Evolutionary conservation across 2,797 vertebrate species (phyloP).

Genomic region (Neosilurus hyrtlii): DNA sequence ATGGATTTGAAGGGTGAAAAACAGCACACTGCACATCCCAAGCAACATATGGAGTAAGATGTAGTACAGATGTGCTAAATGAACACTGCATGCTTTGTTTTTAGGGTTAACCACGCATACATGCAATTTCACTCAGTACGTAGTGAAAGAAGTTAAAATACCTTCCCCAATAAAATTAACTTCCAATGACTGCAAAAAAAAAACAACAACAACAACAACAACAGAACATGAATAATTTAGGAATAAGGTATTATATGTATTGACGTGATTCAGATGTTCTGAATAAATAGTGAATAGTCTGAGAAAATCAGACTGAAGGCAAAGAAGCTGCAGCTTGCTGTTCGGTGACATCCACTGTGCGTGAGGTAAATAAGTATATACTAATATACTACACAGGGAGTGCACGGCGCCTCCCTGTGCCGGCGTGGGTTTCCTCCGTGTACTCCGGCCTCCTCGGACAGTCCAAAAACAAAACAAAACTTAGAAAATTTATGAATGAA

Average conservation of each 20-base stretch:
- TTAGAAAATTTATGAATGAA: no score
- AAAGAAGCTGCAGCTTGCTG: no score
- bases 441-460: no score
- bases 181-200: conserved; percentile 58
- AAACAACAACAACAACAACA: not conserved
- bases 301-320: not conserved
- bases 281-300: not conserved
- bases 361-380: no score
- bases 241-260: not conserved
- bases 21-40: not conserved
- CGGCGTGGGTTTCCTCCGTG: no score
- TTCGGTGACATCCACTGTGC: no score
- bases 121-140: conserved; percentile 59
- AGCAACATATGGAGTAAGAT: not conserved
- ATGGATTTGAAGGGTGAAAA: no score
- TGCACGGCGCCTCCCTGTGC: no score
- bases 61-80: not conserved
- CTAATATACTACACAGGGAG: no score
- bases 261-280: not conserved
- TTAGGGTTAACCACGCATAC: conserved; percentile 14
- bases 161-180: conserved; percentile 53
- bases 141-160: conserved; percentile 42
- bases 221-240: not conserved
- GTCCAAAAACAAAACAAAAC: no score
- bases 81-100: conserved; percentile 9